Evolutionary conservation across 1,140 invertebrate species (phyloP), one percentile per base, ranked within the genome.

Genomic region (Cydia fagiglandana): DNA sequence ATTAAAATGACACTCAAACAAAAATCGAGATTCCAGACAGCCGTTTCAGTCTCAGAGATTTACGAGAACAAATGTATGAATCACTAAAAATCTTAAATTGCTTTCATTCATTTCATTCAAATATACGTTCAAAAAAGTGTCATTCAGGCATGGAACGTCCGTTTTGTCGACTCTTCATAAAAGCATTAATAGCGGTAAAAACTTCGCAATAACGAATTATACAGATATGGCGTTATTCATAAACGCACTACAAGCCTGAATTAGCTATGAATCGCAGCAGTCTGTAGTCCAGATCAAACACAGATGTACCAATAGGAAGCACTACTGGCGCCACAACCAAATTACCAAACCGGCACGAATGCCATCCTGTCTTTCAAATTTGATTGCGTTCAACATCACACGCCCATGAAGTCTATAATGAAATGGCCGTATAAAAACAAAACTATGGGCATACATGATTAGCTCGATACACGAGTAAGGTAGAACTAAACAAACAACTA

Each of bases 371-470:
- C 89, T 90, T 87, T 90, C 86, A 90, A 90, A 90, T 92, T 91
- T 88, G 89, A 92, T 90, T 86, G 89, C 87, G 85, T 80, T 85
- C 83, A 87, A 89, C 88, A 88, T 90, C 87, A 91, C 85, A 90
- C 88, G 89, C 89, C 89, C 89, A 91, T 89, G 86, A 90, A 90
- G 86, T 90, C 88, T 88, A 89, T 91, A 91, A 91, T 90, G 88
- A 92, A 90, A 91, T 88, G 83, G 84, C 80, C 81, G 77, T 89
- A 92, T 88, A 92, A 91, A 92, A 92, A 92, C 91, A 92, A 92
- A 92, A 91, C 90, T 90, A 88, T 87, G 86, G 86, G 89, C 88
- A 92, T 91, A 91, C 89, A 92, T 92, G 89, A 92, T 91, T 92
- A 91, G 89, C 81, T 83, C 84, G 86, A 92, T 92, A 92, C 91